Percentiles rank a stretch among this genome's conserved stretches.
These are phyloP conservation scores for Sebastes trivittatus DNA, from an alignment of 2,797 vertebrate species.

Conservation along the genomic window DNA sequence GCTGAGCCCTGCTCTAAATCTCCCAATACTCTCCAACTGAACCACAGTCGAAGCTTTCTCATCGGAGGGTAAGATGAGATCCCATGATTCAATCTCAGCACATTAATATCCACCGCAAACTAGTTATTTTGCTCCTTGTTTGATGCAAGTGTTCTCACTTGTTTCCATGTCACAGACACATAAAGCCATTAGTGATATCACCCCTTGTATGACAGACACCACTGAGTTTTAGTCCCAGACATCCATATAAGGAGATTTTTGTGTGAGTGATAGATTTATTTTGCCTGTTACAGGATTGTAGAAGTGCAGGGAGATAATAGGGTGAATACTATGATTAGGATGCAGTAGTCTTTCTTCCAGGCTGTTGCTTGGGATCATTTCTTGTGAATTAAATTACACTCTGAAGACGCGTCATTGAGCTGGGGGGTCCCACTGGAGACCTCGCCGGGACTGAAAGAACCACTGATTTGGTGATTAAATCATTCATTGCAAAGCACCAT, in stretches of 20 bases:
- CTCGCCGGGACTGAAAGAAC: constrained; percentile 33
- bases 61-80: constrained; percentile 22
- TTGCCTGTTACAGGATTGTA: constrained; percentile 20
- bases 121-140: constrained; percentile 15
- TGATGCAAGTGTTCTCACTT: background rate
- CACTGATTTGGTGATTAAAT: constrained; percentile 47
- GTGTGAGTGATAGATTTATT: constrained; percentile 37
- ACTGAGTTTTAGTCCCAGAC: background rate
- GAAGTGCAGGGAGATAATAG: constrained; percentile 8
- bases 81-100: constrained; percentile 44
- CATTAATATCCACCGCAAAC: constrained; percentile 45
- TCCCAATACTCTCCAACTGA: constrained; percentile 3
- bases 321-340: constrained; percentile 35
- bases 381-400: constrained; percentile 33
- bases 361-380: constrained; percentile 23
- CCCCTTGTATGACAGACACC: background rate
- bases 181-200: constrained; percentile 14
- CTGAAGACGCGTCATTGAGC: constrained; percentile 19
- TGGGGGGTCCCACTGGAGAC: constrained; percentile 25
- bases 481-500: constrained; percentile 10
- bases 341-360: constrained; percentile 1
- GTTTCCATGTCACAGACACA: constrained; percentile 23
- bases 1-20: background rate
- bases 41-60: constrained; percentile 34
- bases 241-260: background rate